Base-by-base conservation (phyloP, 1,140 invertebrate species). In the Hylaeus anthracinus region DNA sequence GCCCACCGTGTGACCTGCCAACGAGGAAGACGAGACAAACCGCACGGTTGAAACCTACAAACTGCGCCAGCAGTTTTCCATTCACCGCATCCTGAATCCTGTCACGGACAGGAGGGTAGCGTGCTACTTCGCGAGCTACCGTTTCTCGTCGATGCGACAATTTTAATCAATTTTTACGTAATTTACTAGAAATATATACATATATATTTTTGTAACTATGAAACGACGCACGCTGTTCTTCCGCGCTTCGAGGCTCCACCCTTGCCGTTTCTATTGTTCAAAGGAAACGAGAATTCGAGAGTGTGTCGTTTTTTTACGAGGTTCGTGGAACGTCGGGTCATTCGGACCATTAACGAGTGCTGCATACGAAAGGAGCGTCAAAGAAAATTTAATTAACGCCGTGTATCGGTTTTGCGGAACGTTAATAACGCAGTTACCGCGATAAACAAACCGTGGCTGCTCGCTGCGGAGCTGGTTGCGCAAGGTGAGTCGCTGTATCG, bases 331-430 rank as follows among this genome's bases (percentile, higher is more conserved):
- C 37, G 43, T 5, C 39, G 9, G 14, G 14, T 2, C 14, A 14
- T 15, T 5, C 3, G 3, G 3, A 12, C 9, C 8, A 4, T 15
- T 37, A 10, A 48, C 3, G 1, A 60, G 37, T 37, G 14, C 4
- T 8, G 5, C 5, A 37, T 37, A n/a, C 3, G 48, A 39, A 61
- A 45, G 5, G 4, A 3, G 10, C 1, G 41, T 4, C 39, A 6
- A 56, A 12, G 5, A 45, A 45, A 56, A 75, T 75, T 4, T 56
- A 66, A 75, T 75, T 58, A 66, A 66, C 63, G 39, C 15, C 14
- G 5, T 14, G 0, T 26, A 6, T 15, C 5, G 56, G 51, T 39
- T 39, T 43, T 12, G 15, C 2, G 61, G 72, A 43, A 51, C 37
- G 48, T 65, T 9, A 37, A 58, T 66, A 39, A 66, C 39, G 39